These are phyloP conservation scores for Leucozona laternaria DNA, from an alignment of 2,888 invertebrate species.

Conservation along the genomic window DNA sequence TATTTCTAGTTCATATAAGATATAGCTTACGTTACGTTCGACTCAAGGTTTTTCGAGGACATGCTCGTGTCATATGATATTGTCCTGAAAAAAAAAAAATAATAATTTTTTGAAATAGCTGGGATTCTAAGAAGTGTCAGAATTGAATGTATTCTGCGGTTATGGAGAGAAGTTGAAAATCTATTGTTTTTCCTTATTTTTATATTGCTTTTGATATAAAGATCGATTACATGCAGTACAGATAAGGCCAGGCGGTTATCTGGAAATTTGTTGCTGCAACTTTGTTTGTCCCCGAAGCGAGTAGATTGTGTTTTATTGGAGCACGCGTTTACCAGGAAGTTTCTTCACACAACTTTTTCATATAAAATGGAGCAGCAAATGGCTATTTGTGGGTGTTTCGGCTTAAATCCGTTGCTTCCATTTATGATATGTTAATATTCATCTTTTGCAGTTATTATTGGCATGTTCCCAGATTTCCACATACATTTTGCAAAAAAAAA, in stretches of 20 bases:
- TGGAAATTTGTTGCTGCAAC: not conserved
- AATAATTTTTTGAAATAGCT: not conserved
- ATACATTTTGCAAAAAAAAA: slow-evolving; percentile 17
- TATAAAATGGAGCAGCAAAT: not conserved
- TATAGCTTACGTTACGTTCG: slow-evolving; percentile 8
- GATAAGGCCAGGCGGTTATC: no score
- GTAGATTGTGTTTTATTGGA: not conserved
- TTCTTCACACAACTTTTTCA: not conserved
- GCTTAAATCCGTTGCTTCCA: not conserved
- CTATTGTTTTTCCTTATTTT: not conserved
- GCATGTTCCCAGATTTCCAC: not conserved
- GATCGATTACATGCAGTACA: not conserved
- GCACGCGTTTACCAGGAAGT: not conserved
- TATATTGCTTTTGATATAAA: not conserved
- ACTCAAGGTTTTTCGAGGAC: slow-evolving; percentile 27
- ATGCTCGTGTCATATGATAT: slow-evolving; percentile 6
- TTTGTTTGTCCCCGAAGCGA: not conserved
- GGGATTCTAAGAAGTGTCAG: not conserved
- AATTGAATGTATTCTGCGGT: not conserved
- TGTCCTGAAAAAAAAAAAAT: not conserved
- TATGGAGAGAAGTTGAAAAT: not conserved
- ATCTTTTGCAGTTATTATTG: not conserved
- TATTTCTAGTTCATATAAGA: slow-evolving; percentile 30
- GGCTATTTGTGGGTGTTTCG: not conserved
- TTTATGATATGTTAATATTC: not conserved